phyloP scores from a whole-genome alignment of 2,113 vertebrate species.

The Eurystomus gularis region DNA sequence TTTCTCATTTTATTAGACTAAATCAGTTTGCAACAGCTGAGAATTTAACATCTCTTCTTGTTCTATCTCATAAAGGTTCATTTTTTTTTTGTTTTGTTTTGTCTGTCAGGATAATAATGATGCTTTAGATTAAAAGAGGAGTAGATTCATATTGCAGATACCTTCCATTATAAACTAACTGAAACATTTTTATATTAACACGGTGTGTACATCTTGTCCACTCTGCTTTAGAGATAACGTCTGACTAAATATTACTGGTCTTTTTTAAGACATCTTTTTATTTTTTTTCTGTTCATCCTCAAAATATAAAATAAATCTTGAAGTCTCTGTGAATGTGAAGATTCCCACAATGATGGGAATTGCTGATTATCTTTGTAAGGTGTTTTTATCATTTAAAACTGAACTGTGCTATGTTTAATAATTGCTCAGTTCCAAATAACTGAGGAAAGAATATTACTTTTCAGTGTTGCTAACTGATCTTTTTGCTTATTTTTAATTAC shows the following conservation, averaged over 20 bases:
- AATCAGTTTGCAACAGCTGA: neutral
- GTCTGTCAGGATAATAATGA: neutral
- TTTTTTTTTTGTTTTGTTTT: slow-evolving; percentile 5
- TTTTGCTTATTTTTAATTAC: slow-evolving; percentile 10
- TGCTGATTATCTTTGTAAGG: neutral
- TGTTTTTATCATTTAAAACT: slow-evolving; percentile 16
- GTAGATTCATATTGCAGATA: neutral
- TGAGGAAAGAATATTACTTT: slow-evolving; percentile 22
- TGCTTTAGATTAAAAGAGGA: neutral
- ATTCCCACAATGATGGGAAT: neutral
- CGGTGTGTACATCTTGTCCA: neutral
- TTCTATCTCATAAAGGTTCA: neutral
- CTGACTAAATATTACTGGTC: neutral
- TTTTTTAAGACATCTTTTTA: neutral
- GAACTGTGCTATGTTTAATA: neutral
- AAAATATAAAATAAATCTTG: slow-evolving; percentile 22
- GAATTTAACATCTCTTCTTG: neutral
- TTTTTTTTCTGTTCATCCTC: slow-evolving; percentile 4
- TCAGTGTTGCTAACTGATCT: slow-evolving; percentile 14
- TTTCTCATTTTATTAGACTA: neutral
- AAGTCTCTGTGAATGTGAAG: slow-evolving; percentile 14
- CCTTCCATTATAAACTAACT: neutral
- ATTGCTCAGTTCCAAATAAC: neutral
- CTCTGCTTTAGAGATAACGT: slow-evolving; percentile 9
- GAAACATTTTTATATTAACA: neutral